Conservation (phyloP, 2,888 invertebrate genomes). For the Drosophila sordidapex region DNA sequence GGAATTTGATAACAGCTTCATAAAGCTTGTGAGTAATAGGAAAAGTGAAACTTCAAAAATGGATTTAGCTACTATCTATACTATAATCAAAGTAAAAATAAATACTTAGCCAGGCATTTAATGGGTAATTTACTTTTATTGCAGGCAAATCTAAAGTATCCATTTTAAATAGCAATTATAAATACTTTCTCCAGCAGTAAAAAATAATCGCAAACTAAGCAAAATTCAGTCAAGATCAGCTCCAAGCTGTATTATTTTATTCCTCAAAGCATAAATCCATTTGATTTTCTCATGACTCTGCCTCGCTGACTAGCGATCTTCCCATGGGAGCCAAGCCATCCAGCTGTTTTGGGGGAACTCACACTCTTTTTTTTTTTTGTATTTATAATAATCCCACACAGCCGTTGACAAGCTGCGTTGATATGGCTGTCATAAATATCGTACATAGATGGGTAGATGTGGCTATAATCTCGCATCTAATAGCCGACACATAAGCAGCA, state of each 20-base stretch:
- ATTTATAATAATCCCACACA: constrained; percentile 38
- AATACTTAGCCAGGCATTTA: background rate
- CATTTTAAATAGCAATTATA: background rate
- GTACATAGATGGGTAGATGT: constrained; percentile 35
- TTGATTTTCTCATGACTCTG: constrained; percentile 11
- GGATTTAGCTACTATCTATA: background rate
- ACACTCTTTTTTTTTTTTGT: constrained; percentile 1
- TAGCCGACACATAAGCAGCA: constrained; percentile 68
- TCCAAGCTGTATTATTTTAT: background rate
- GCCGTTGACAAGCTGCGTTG: constrained; percentile 69
- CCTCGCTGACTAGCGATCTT: constrained; percentile 32
- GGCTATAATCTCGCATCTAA: constrained; percentile 68
- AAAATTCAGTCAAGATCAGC: background rate
- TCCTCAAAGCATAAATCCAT: background rate
- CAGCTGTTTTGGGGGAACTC: constrained; percentile 49
- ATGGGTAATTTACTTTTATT: background rate
- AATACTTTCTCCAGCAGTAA: background rate
- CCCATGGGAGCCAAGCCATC: constrained; percentile 42
- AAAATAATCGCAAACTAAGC: too few relatives aligned
- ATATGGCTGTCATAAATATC: constrained; percentile 70
- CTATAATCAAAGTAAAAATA: background rate
- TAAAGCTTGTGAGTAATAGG: background rate
- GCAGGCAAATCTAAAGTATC: background rate
- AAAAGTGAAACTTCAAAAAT: background rate
- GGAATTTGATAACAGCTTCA: background rate